Conservation (phyloP, 2,888 invertebrate species). For the Melitaea athalia region DNA sequence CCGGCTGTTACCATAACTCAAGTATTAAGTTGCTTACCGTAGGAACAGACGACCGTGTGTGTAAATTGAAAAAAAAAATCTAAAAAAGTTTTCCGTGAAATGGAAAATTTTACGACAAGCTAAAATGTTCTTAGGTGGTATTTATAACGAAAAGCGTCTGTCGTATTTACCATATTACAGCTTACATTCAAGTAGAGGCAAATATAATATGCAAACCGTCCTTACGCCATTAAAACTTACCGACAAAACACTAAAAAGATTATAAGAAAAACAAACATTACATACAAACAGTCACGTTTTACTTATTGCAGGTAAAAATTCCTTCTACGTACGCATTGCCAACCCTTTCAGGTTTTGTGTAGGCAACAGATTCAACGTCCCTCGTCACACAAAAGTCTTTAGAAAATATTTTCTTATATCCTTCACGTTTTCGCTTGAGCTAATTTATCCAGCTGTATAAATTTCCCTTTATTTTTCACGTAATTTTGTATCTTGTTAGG, state of each 20-base stretch:
- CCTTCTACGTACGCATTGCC: conserved; percentile 8
- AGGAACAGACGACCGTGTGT: too few species aligned
- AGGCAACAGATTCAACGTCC: conserved; percentile 9
- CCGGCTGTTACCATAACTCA: too few species aligned
- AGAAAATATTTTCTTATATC: conserved; percentile 30
- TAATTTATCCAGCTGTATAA: conserved; percentile 23
- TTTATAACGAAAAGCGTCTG: too few species aligned
- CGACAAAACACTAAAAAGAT: neutral
- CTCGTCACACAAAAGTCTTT: conserved; percentile 19
- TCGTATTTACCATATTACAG: too few species aligned
- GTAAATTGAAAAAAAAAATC: too few species aligned
- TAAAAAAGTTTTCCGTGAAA: too few species aligned
- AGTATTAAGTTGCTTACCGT: too few species aligned
- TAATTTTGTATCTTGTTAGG: conserved; percentile 12
- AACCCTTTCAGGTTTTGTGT: conserved; percentile 16
- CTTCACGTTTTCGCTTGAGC: conserved; percentile 13
- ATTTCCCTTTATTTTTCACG: conserved; percentile 13
- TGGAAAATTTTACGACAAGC: too few species aligned
- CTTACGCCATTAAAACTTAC: neutral
- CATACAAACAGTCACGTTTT: neutral
- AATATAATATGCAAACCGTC: neutral
- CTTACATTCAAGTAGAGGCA: neutral
- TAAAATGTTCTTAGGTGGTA: too few species aligned
- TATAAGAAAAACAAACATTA: neutral
- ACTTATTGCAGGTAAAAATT: conserved; percentile 13